Evolutionary conservation across 2,888 invertebrate genomes (phyloP).

Genomic region (Hirtodrosophila alboralis): DNA sequence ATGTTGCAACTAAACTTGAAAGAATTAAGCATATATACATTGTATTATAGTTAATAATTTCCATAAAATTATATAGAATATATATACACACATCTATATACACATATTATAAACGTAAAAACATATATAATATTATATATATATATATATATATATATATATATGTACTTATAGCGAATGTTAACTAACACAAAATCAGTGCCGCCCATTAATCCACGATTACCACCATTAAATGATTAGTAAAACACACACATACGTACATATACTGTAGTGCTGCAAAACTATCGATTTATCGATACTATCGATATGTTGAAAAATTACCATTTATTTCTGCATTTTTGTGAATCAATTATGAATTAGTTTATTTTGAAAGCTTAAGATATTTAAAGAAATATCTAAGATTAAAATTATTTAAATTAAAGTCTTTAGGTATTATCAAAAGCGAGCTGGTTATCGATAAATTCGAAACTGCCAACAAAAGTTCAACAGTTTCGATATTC

Average conservation of each 20-base stretch:
- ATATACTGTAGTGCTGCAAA: background rate
- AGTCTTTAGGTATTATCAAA: too few species aligned
- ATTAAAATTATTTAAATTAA: too few species aligned
- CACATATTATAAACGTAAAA: conserved; percentile 14
- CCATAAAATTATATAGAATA: conserved; percentile 17
- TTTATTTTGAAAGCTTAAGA: too few species aligned
- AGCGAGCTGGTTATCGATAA: too few species aligned
- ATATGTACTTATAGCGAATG: conserved; percentile 58
- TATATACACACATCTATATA: conserved; percentile 27
- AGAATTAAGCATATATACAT: conserved; percentile 29
- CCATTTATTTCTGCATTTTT: too few species aligned
- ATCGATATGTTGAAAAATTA: too few species aligned
- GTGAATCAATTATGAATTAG: too few species aligned
- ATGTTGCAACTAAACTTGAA: conserved; percentile 39
- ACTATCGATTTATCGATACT: too few species aligned
- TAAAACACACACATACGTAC: conserved; percentile 45
- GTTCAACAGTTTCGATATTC: too few species aligned
- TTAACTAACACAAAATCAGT: conserved; percentile 78
- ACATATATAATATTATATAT: conserved; percentile 20
- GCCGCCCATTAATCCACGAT: conserved; percentile 79
- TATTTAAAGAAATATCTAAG: too few species aligned
- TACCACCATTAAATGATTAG: conserved; percentile 75
- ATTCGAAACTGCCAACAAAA: too few species aligned
- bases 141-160: conserved; percentile 12
- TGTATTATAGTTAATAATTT: conserved; percentile 52